Evolutionary conservation across 2,797 vertebrate genomes (phyloP), one percentile per base, ranked within the genome.

Genomic region (Choloepus didactylus): DNA sequence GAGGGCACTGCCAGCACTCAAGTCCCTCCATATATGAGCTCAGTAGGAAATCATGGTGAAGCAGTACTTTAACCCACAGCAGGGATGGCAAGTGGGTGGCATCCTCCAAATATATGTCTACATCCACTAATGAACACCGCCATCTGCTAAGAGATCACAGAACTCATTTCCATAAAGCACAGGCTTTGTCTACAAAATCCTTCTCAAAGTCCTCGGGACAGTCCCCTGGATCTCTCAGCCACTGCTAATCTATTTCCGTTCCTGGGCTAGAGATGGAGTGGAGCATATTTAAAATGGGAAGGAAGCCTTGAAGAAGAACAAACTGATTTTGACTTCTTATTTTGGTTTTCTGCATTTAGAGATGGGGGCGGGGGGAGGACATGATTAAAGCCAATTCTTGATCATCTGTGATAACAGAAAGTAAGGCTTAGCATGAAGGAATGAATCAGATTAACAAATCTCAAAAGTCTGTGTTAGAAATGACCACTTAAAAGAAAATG

Each of bases 371-470:
- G 56, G 18, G 7, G 4, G 19, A 38, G 67, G 46, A 44, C 60
- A 46, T 11, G 85, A 51, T 23, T 41, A 69, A 84, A 91, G 60
- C 31, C 59, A 86, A 87, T 85, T 92, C 27, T 81, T 82, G 10
- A 62, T 73, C 9, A 1, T 59, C 69, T 59, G 49, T 89, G 64
- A 96, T 83, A 88, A 91, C 2, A 19, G 82, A 82, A 27, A 87
- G 19, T 14, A 44, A 3, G 1, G n/a, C 6, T 4, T n/a, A 87
- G 69, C 31, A 31, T 66, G 72, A 94, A 62, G 73, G 51, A 87
- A 70, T n/a, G 44, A 94, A 62, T 77, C 87, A 91, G 83, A 83
- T 75, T 35, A 89, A 75, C 64, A 76, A 56, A 94, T 72, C 72
- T 89, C 76, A 81, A 75, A 85, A 84, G 62, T n/a, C 54, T 70